phyloP scores from a whole-genome alignment of 2,797 vertebrate species.

The Falco naumanni region DNA sequence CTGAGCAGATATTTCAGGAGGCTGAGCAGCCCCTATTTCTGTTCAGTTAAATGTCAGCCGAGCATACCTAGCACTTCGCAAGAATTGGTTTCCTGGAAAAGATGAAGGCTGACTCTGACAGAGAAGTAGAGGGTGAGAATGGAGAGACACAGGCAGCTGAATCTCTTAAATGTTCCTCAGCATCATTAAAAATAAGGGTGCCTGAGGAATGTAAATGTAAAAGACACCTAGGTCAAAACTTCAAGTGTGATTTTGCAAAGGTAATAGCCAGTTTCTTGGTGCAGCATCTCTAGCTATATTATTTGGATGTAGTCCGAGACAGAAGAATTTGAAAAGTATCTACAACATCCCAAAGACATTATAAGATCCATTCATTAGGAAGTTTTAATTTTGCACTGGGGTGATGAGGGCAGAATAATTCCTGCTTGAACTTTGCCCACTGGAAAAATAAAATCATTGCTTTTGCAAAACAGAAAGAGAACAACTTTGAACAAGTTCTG shows the following conservation, averaged over 20 bases:
- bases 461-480: constrained; percentile 14
- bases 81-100: constrained; percentile 1
- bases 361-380: neutral
- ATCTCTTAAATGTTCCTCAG: neutral
- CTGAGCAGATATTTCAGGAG: constrained; percentile 16
- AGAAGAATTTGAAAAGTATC: neutral
- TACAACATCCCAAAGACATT: neutral
- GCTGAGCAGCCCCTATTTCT: constrained; percentile 3
- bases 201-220: neutral
- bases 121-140: neutral
- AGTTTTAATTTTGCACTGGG: neutral
- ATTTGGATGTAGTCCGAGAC: neutral
- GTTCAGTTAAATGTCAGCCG: constrained; percentile 27
- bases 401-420: neutral
- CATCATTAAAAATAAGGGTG: constrained; percentile 24
- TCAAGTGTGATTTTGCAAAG: neutral
- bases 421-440: neutral
- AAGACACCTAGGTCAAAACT: neutral
- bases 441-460: neutral
- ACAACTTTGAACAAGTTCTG: neutral
- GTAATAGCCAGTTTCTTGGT: neutral
- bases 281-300: neutral
- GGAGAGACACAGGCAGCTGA: neutral
- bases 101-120: constrained; percentile 20
- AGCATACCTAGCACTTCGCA: neutral